These are phyloP conservation scores for Aphidius gifuensis DNA, from an alignment of 1,140 invertebrate genomes.

Conservation along the genomic window DNA sequence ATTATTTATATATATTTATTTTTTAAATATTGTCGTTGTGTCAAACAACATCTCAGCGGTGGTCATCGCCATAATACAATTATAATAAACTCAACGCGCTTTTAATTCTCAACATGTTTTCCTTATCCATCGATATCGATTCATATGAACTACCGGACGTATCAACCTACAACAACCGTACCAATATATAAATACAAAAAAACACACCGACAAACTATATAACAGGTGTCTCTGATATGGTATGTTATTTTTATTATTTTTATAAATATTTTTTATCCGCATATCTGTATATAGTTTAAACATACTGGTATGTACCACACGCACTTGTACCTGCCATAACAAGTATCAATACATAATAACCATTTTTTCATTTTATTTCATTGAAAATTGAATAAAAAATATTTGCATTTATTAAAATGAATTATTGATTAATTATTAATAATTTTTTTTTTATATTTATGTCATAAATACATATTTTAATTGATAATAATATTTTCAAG, in stretches of 20 bases:
- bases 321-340: too few relatives aligned
- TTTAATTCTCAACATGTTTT: conserved; percentile 45
- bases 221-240: conserved; percentile 52
- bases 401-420: too few relatives aligned
- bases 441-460: too few relatives aligned
- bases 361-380: too few relatives aligned
- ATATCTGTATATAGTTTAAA: conserved; percentile 29
- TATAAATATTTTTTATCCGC: conserved; percentile 13
- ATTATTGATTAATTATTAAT: too few relatives aligned
- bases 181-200: conserved; percentile 36
- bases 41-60: conserved; percentile 6
- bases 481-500: too few relatives aligned
- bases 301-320: conserved; percentile 37
- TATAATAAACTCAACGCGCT: conserved; percentile 47
- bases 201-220: conserved; percentile 30
- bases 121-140: conserved; percentile 32
- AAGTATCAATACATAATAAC: too few relatives aligned
- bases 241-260: conserved; percentile 36
- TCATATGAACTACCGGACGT: conserved; percentile 32
- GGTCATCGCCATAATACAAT: conserved; percentile 43
- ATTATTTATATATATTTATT: too few relatives aligned
- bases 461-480: too few relatives aligned
- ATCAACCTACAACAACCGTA: neutral
- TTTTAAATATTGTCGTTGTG: too few relatives aligned
- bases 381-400: too few relatives aligned